Percentiles rank a stretch among this genome's conserved stretches.
These are phyloP conservation scores for Homarus gammarus DNA, from an alignment of 2,888 invertebrate species.

Conservation along the genomic window DNA sequence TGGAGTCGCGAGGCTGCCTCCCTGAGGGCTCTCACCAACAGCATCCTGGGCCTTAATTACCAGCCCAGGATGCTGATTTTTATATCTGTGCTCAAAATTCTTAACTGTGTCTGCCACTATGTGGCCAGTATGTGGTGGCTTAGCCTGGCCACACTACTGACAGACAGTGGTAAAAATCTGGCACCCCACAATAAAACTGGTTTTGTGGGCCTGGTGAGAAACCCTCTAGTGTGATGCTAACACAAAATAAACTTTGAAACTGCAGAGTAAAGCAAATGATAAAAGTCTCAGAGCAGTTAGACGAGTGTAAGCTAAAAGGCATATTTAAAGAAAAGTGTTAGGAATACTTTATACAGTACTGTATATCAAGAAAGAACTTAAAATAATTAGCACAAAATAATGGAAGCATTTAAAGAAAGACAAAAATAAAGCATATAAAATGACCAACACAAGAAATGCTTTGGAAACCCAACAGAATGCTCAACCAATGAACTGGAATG, in stretches of 20 bases:
- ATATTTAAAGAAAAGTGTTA: neutral
- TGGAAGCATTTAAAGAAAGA: neutral
- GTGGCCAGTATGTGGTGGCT: neutral
- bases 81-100: neutral
- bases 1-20: slow-evolving; percentile 31
- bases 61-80: neutral
- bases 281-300: slow-evolving; percentile 5
- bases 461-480: neutral
- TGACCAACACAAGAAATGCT: neutral
- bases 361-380: neutral
- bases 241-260: slow-evolving; percentile 6
- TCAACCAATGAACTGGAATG: neutral
- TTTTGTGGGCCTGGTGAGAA: neutral
- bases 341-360: neutral
- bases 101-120: neutral
- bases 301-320: neutral
- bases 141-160: neutral
- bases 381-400: neutral
- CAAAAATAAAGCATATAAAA: neutral
- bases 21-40: slow-evolving; percentile 26
- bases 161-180: neutral
- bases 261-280: neutral
- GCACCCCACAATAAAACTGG: neutral
- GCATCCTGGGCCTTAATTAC: neutral
- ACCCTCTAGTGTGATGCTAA: neutral